Percentiles rank a stretch among this genome's conserved stretches.
These are phyloP conservation scores for Dinomys branickii DNA, from an alignment of 2,113 vertebrate species.

Conservation along the genomic window DNA sequence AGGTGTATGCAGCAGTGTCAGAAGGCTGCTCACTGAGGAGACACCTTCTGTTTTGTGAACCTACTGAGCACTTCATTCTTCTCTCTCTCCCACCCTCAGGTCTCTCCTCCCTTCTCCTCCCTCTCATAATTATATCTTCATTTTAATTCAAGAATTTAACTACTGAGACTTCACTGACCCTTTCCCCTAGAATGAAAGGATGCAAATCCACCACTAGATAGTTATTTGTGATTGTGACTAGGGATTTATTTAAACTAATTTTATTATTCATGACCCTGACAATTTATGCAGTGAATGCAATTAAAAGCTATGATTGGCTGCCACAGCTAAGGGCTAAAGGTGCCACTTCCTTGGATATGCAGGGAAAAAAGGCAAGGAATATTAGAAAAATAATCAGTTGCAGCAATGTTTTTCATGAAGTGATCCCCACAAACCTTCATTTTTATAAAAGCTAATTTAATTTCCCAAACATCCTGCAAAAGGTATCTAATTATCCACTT, in stretches of 20 bases:
- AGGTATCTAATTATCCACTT: conserved; percentile 87
- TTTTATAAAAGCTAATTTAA: conserved; percentile 86
- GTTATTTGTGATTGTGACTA: conserved; percentile 81
- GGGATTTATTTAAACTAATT: conserved; percentile 86
- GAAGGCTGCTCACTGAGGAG: neutral
- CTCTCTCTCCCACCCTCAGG: neutral
- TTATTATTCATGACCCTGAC: conserved; percentile 83
- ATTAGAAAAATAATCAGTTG: conserved; percentile 86
- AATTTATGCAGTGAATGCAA: conserved; percentile 86
- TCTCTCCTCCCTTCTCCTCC: neutral
- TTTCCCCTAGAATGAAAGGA: conserved; percentile 74
- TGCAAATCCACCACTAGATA: conserved; percentile 73
- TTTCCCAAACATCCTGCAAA: conserved; percentile 85
- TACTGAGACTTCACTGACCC: conserved; percentile 59
- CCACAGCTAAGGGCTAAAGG: conserved; percentile 84
- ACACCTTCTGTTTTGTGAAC: neutral
- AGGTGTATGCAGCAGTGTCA: rapidly evolving
- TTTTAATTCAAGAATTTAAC: conserved; percentile 70
- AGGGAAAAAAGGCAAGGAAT: conserved; percentile 74
- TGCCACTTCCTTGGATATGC: conserved; percentile 82
- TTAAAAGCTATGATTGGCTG: conserved; percentile 86
- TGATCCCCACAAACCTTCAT: conserved; percentile 83
- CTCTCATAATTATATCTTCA: neutral
- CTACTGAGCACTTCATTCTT: neutral
- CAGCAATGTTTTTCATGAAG: conserved; percentile 79